A percentile compares a stretch with the other conserved stretches of the same genome.
These are phyloP conservation scores for Drosophila longiperda DNA, from an alignment of 2,888 invertebrate genomes.

Conservation along the genomic window DNA sequence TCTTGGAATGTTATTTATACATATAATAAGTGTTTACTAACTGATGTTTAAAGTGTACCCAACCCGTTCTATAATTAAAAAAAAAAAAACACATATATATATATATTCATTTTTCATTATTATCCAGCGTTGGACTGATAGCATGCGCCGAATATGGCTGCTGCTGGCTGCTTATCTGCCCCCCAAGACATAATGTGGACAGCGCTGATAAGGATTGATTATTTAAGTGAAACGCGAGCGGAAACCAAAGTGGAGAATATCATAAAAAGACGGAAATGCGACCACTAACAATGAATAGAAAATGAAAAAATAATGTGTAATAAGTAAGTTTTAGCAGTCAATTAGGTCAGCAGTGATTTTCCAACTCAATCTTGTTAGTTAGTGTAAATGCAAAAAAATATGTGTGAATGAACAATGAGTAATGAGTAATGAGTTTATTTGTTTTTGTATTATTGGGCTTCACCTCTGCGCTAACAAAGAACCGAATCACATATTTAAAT, in stretches of 20 bases:
- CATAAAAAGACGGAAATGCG: constrained; percentile 49
- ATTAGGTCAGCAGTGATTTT: constrained; percentile 18
- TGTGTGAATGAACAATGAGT: not conserved
- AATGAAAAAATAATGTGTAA: not conserved
- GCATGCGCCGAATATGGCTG: constrained; percentile 3
- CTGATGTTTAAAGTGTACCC: not conserved
- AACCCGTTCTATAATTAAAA: constrained; percentile 7
- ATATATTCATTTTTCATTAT: constrained; percentile 25
- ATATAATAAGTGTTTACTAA: not conserved
- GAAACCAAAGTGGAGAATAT: constrained; percentile 26
- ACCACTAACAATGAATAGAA: constrained; percentile 16
- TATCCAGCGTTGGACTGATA: constrained; percentile 49
- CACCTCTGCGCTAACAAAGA: constrained; percentile 12
- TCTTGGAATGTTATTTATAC: constrained; percentile 13
- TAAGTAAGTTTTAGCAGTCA: not conserved
- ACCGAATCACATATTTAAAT: constrained; percentile 64
- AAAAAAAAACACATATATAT: not conserved
- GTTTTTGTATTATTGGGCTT: constrained; percentile 12
- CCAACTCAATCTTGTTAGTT: constrained; percentile 16
- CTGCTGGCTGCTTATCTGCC: constrained; percentile 50
- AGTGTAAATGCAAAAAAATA: constrained; percentile 39
- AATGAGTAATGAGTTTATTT: constrained; percentile 55
- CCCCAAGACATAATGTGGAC: constrained; percentile 45
- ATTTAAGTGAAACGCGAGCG: constrained; percentile 22
- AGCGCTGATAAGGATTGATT: constrained; percentile 43